phyloP scores from a whole-genome alignment of 2,888 invertebrate species.

The Autographa gamma region DNA sequence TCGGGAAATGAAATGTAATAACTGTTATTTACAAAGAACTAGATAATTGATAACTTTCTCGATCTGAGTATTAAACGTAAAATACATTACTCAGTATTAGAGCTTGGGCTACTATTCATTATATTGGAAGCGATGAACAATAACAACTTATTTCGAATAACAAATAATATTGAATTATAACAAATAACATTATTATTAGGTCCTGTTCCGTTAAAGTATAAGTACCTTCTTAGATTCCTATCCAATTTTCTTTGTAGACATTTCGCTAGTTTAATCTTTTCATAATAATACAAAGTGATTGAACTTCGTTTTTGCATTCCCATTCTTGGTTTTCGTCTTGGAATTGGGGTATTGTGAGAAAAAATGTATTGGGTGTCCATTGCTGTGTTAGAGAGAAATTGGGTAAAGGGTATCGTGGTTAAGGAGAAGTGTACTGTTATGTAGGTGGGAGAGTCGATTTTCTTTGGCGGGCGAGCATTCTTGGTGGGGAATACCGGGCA shows the following conservation, averaged over 20 bases:
- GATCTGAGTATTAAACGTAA: background rate
- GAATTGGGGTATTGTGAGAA: constrained; percentile 18
- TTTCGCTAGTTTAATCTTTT: constrained; percentile 53
- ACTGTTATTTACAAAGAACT: background rate
- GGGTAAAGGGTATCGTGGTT: constrained; percentile 10
- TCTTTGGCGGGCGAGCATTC: constrained; percentile 45
- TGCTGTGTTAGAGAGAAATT: constrained; percentile 22
- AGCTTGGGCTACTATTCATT: background rate
- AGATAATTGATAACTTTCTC: background rate
- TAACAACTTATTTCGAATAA: background rate
- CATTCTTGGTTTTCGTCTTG: constrained; percentile 26
- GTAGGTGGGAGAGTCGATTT: constrained; percentile 39
- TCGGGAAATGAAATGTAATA: background rate
- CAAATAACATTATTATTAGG: background rate
- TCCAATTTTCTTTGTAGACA: constrained; percentile 31
- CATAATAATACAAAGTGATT: constrained; percentile 61
- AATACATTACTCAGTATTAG: background rate
- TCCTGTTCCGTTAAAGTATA: constrained; percentile 5
- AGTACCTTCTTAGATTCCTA: constrained; percentile 6
- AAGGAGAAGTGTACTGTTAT: constrained; percentile 52
- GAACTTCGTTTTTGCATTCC: constrained; percentile 57
- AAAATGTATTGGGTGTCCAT: constrained; percentile 31
- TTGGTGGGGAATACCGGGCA: constrained; percentile 66
- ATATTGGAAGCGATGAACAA: background rate
- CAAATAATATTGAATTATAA: background rate